phyloP scores from a whole-genome alignment of 2,797 vertebrate species.

The Halcyon leucocephala region DNA sequence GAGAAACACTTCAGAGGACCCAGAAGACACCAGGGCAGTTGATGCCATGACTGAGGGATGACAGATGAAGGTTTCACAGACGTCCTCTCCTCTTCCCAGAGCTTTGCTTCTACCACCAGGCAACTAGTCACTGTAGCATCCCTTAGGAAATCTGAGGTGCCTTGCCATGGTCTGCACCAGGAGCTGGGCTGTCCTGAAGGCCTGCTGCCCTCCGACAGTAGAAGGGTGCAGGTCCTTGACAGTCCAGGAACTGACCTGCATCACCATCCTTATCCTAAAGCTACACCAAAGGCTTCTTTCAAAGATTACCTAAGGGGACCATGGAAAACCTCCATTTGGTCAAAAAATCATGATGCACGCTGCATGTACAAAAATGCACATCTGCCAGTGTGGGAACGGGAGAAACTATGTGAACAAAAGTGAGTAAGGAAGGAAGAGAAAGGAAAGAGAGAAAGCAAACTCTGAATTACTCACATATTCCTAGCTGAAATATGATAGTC shows the following conservation, averaged over 20 bases:
- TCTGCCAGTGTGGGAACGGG: neutral
- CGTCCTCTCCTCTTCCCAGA: neutral
- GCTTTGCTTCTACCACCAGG: neutral
- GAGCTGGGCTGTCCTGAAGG: neutral
- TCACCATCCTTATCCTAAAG: neutral
- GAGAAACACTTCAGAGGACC: neutral
- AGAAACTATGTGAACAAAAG: neutral
- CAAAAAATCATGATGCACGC: neutral
- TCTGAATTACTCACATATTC: neutral
- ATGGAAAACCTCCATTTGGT: neutral
- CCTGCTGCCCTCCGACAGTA: neutral
- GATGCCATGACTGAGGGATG: neutral
- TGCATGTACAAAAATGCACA: neutral
- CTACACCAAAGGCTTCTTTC: neutral
- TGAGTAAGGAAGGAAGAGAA: neutral
- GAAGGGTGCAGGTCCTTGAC: neutral
- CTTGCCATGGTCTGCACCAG: neutral
- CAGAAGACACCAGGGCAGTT: neutral
- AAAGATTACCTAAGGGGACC: neutral
- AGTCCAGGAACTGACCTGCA: neutral
- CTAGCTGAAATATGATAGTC: neutral
- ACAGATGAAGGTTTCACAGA: neutral
- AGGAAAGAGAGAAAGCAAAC: neutral
- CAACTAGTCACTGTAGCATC: neutral
- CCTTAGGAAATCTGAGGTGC: neutral